Percentiles rank a stretch among this genome's conserved stretches.
Evolutionary conservation across 2,888 invertebrate species (phyloP).

Genomic region (Polydrusus cervinus): DNA sequence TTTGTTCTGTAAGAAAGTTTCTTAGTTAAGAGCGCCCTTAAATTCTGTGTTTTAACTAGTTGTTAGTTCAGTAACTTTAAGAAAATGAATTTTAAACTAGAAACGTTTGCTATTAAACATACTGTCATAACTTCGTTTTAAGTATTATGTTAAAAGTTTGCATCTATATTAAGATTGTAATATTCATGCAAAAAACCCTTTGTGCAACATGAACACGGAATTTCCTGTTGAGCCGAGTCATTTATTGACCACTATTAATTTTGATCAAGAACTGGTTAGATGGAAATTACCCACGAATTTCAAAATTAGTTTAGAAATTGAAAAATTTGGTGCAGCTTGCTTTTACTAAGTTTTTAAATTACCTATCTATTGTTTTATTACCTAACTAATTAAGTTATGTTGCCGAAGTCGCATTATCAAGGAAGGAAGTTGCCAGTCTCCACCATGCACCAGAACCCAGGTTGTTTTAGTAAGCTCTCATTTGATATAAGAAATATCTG

Average conservation of each 20-base stretch:
- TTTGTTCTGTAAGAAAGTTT: slow-evolving; percentile 26
- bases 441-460: no score
- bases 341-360: no score
- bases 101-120: slow-evolving; percentile 22
- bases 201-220: not conserved
- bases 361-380: no score
- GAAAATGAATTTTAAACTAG: slow-evolving; percentile 36
- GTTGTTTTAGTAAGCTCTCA: no score
- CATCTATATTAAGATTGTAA: not conserved
- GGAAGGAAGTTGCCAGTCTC: no score
- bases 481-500: no score
- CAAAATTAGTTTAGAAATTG: no score
- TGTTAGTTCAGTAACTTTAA: slow-evolving; percentile 27
- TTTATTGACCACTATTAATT: not conserved
- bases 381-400: no score
- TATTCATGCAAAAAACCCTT: not conserved
- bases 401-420: no score
- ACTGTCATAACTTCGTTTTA: slow-evolving; percentile 24
- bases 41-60: slow-evolving; percentile 34
- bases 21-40: slow-evolving; percentile 11
- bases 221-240: not conserved
- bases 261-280: no score
- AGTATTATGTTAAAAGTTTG: slow-evolving; percentile 9
- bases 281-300: no score
- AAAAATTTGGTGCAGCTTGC: no score